Percentiles rank a stretch among this genome's conserved stretches.
phyloP scores from a whole-genome alignment of 2,888 invertebrate species.

The Eupithecia pulchellata region DNA sequence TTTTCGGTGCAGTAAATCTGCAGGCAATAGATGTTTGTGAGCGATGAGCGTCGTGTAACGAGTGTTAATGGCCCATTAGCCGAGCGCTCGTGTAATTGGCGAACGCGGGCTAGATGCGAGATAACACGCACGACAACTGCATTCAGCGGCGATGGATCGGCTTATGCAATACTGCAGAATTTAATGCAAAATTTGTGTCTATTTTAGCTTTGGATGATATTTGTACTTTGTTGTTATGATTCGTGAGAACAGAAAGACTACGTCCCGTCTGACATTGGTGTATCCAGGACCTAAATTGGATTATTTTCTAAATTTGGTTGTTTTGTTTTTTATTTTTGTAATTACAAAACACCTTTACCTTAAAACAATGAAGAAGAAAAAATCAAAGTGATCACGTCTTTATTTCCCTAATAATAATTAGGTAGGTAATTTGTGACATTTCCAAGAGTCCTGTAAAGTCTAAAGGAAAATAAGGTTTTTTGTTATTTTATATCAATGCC shows the following conservation, averaged over 20 bases:
- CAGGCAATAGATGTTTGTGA: constrained; percentile 59
- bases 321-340: too few species aligned
- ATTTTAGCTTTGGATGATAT: neutral
- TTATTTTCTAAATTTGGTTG: neutral
- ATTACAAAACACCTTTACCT: too few species aligned
- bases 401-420: too few species aligned
- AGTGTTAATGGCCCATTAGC: constrained; percentile 83
- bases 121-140: constrained; percentile 72
- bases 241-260: neutral
- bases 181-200: neutral
- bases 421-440: too few species aligned
- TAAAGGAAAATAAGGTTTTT: too few species aligned
- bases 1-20: constrained; percentile 14
- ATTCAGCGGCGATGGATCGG: constrained; percentile 25
- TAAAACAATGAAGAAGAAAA: too few species aligned
- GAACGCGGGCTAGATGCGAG: constrained; percentile 63
- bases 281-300: neutral
- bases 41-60: constrained; percentile 70
- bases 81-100: constrained; percentile 71
- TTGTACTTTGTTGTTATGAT: neutral
- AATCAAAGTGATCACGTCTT: too few species aligned
- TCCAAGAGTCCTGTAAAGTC: too few species aligned
- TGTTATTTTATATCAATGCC: too few species aligned
- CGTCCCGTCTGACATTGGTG: too few species aligned
- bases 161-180: neutral